Conservation (phyloP, 2,113 vertebrate species). For the Trichechus manatus region DNA sequence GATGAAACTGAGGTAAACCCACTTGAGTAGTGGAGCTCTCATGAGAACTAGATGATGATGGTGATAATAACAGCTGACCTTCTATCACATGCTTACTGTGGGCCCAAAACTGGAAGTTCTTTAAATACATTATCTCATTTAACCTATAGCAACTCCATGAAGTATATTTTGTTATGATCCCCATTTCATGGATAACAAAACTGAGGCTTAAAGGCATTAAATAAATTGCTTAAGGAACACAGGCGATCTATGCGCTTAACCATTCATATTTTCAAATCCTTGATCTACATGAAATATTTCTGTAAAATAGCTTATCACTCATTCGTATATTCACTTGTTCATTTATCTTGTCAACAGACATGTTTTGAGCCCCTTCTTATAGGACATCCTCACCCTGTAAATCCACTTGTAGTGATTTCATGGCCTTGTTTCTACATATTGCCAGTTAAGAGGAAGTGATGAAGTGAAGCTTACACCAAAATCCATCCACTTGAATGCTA, state of each 20-base stretch:
- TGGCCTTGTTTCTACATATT: background rate
- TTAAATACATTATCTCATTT: background rate
- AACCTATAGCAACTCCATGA: background rate
- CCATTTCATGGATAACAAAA: constrained; percentile 40
- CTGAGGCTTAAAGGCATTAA: background rate
- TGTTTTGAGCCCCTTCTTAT: background rate
- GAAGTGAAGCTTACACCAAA: background rate
- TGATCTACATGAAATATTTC: constrained; percentile 16
- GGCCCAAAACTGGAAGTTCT: background rate
- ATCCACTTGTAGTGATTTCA: constrained; percentile 3
- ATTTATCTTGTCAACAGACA: background rate
- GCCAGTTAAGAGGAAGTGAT: background rate
- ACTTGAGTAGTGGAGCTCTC: background rate
- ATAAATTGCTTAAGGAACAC: background rate
- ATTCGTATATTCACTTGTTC: background rate
- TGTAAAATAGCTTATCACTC: background rate
- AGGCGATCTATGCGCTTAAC: background rate
- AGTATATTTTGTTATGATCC: background rate
- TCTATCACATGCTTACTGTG: background rate
- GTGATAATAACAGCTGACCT: background rate
- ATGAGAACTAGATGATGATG: background rate
- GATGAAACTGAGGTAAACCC: background rate
- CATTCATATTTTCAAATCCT: background rate
- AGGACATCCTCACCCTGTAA: background rate
- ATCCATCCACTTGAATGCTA: background rate